Evolutionary conservation across 1,140 invertebrate genomes (phyloP).

Genomic region (Hycleus phaleratus): DNA sequence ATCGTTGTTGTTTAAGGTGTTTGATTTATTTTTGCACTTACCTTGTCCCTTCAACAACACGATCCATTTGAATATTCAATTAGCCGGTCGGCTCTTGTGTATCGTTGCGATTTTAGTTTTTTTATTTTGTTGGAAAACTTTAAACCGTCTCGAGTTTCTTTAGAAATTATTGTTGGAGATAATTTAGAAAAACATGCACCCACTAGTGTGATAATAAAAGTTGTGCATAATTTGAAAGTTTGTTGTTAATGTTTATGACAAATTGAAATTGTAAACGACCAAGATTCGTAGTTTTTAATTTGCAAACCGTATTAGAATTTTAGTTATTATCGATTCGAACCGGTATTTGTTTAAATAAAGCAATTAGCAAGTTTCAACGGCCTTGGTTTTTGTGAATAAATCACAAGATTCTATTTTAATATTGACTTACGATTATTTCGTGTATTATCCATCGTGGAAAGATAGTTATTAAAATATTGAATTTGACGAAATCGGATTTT

Average conservation of each 20-base stretch:
- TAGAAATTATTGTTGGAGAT: constrained; percentile 17
- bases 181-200: constrained; percentile 18
- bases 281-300: too few relatives aligned
- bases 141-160: constrained; percentile 1
- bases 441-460: too few relatives aligned
- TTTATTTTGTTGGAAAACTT: constrained; percentile 6
- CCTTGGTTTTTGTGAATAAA: background rate
- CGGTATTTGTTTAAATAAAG: constrained; percentile 1
- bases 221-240: constrained; percentile 5
- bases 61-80: constrained; percentile 26
- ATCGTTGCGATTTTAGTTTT: constrained; percentile 6
- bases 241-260: constrained; percentile 1
- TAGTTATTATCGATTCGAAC: too few relatives aligned
- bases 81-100: background rate
- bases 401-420: too few relatives aligned
- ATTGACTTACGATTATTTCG: too few relatives aligned
- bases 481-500: constrained; percentile 23
- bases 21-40: constrained; percentile 14
- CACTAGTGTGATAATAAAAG: constrained; percentile 7
- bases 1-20: constrained; percentile 1
- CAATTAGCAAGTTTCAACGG: constrained; percentile 5
- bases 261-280: background rate
- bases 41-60: constrained; percentile 33
- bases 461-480: too few relatives aligned
- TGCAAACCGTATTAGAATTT: too few relatives aligned